Evolutionary conservation across 92 coral and sea anemone species (phyloP), one percentile per base, ranked within the genome.

Genomic region (Blastomussa wellsi): DNA sequence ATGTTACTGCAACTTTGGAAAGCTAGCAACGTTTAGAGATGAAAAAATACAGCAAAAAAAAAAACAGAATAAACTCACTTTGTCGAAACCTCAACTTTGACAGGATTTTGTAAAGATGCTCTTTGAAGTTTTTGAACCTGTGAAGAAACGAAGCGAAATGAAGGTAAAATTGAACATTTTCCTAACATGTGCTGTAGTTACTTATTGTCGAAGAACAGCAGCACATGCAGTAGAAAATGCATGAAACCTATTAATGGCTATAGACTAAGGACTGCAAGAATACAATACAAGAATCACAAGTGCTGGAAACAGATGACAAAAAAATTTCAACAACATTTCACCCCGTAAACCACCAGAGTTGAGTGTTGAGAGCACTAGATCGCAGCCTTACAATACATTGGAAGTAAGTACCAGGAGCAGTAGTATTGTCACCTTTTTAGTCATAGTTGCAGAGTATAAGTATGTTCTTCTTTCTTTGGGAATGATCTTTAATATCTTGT

Each of bases 381-480:
- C 33, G 28, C 17, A 62, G 22, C 57, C 57, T 51, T 5, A 17
- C 2, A 51, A 3, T 12, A 44, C 49, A 44, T 44, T 44, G 7
- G 49, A 13, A 8, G 49, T 10, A 13, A 44, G 11, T 44, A 44
- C 49, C 0, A 44, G 11, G 49, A 13, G 12, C 49, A 44, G 12
- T 41, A 41, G 53, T 9, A 0, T 5, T 12, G 60, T 52, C 19
- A 94, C 99, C 94, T 96, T 96, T 84, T 92, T 96, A 53, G 99
- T 96, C 99, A 96, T 96, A 59, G 99, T 96, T 55, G 99, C 99
- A 69, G 99, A 96, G 90, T 94, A 96, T 57, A 96, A 86, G 72
- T 86, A 91, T 78, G 99, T 96, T 89, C 94, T 88, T 83, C 99
- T 94, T 68, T 96, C 97, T 76, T 91, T 94, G 69, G 99, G 99